phyloP scores from a whole-genome alignment of 2,113 vertebrate genomes.

The Limanda limanda region DNA sequence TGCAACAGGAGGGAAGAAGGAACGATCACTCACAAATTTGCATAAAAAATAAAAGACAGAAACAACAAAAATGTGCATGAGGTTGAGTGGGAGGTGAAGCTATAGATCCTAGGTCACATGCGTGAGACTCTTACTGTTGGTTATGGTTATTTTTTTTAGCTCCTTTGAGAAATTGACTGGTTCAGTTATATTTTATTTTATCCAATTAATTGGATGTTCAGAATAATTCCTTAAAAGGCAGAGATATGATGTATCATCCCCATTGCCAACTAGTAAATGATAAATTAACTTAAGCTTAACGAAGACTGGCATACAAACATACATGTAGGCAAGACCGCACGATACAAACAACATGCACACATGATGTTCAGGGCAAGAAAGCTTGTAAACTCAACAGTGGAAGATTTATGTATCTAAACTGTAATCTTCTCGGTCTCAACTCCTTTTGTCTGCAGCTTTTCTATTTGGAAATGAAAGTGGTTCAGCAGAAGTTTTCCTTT shows the following conservation, averaged over 20 bases:
- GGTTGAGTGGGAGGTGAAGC: conserved; percentile 4
- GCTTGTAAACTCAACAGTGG: neutral
- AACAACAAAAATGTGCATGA: neutral
- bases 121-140: neutral
- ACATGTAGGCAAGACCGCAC: neutral
- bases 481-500: neutral
- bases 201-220: too few relatives aligned
- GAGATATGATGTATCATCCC: too few relatives aligned
- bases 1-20: conserved; percentile 5
- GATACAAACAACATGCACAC: neutral
- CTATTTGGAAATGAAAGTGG: neutral
- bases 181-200: neutral
- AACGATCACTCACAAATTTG: neutral
- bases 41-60: neutral
- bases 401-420: neutral
- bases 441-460: neutral
- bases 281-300: neutral
- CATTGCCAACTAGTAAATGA: neutral
- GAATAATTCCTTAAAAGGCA: too few relatives aligned
- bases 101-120: conserved; percentile 2
- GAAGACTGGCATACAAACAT: conserved; percentile 28
- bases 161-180: neutral
- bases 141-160: too few relatives aligned
- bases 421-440: too few relatives aligned
- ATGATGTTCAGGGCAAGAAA: neutral